phyloP scores from a whole-genome alignment of 2,113 vertebrate genomes.

The Vombatus ursinus region DNA sequence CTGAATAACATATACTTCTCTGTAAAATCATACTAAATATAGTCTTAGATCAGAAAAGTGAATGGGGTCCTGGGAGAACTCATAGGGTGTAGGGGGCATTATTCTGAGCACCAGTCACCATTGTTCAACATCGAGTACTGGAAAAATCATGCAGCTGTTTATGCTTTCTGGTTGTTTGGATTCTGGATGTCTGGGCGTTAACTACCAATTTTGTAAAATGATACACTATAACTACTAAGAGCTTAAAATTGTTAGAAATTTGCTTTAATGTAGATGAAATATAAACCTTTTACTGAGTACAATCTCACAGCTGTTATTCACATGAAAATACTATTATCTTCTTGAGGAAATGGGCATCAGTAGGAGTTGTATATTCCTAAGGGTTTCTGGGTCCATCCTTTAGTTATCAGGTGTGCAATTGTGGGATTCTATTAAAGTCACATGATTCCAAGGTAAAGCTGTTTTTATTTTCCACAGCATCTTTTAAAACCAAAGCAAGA shows the following conservation, averaged over 20 bases:
- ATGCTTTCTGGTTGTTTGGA: background rate
- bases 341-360: background rate
- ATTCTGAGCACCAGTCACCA: slow-evolving; percentile 32
- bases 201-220: slow-evolving; percentile 49
- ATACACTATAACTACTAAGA: slow-evolving; percentile 29
- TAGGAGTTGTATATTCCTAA: background rate
- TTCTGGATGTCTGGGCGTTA: background rate
- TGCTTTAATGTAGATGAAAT: slow-evolving; percentile 30
- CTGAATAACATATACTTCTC: slow-evolving; percentile 13
- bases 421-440: background rate
- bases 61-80: background rate
- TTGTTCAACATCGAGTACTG: background rate
- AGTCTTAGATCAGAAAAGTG: background rate
- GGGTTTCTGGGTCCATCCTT: background rate
- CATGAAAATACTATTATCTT: slow-evolving; percentile 19
- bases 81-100: background rate
- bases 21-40: background rate
- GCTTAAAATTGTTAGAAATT: slow-evolving; percentile 8
- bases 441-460: background rate
- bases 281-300: slow-evolving; percentile 9
- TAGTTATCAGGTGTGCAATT: background rate
- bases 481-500: slow-evolving; percentile 38
- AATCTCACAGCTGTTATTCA: background rate
- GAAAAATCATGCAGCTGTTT: background rate
- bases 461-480: slow-evolving; percentile 1